Conservation (phyloP, 1,140 invertebrate genomes). For the Drosophila busckii region DNA sequence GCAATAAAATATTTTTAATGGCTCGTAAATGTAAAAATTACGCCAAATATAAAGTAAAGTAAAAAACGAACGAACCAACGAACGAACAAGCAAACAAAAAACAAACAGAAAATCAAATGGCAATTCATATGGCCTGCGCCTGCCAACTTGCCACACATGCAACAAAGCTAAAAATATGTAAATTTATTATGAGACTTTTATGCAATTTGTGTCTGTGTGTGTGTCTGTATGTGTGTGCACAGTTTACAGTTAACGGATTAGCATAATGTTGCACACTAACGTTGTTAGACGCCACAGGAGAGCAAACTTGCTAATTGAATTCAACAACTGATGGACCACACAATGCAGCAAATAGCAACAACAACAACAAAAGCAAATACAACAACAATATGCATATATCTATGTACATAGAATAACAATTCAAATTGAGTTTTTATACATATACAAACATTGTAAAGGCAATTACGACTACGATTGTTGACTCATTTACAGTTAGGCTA, state of each 20-base stretch:
- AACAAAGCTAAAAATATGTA: not conserved
- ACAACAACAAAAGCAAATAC: not conserved
- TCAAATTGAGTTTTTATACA: constrained; percentile 45
- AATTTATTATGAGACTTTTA: not conserved
- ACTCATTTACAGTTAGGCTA: too few relatives aligned
- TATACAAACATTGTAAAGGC: constrained; percentile 56
- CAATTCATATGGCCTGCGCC: constrained; percentile 27
- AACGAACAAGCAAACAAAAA: not conserved
- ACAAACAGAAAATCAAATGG: not conserved
- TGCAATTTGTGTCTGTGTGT: too few relatives aligned
- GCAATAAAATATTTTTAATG: constrained; percentile 70
- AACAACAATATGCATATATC: constrained; percentile 11
- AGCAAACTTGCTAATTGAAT: constrained; percentile 57
- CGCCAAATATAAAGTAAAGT: constrained; percentile 43
- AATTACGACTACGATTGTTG: constrained; percentile 51
- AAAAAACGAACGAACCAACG: constrained; percentile 2
- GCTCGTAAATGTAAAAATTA: constrained; percentile 69
- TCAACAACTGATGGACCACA: constrained; percentile 34
- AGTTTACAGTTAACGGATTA: constrained; percentile 48
- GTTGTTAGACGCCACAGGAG: constrained; percentile 34
- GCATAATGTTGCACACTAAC: constrained; percentile 49
- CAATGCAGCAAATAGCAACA: constrained; percentile 16
- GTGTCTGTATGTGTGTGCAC: too few relatives aligned
- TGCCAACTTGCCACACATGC: constrained; percentile 45
- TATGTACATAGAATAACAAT: constrained; percentile 18